Evolutionary conservation across 1,140 invertebrate species (phyloP), one percentile per base, ranked within the genome.

Genomic region (Caerostris darwini): DNA sequence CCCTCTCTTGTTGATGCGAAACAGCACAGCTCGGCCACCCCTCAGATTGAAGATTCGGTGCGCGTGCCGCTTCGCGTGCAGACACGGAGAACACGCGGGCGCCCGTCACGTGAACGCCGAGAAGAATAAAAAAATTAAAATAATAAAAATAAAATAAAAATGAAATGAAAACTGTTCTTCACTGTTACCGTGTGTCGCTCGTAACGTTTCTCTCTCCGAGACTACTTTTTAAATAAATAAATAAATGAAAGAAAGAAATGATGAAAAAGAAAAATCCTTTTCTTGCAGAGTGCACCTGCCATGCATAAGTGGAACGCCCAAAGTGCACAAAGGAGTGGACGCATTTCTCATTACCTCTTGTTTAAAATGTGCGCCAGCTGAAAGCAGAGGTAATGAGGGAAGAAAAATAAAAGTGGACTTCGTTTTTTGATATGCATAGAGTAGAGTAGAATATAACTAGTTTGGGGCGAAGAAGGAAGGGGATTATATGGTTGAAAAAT

Each of bases 61-160:
- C 64, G 64, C 69, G 88, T 90, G 88, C 67, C 64, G 19, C 14
- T 77, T 90, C 64, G 88, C 88, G 88, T 90, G 88, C 64, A 90
- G 61, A 90, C 88, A 71, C 50, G 17, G 19, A 57, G 56, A 57
- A 85, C 82, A 34, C 82, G 82, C 19, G 71, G 34, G 8, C 14
- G 10, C 54, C 7, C 82, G 53, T 85, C 82, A 77, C 69, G 82
- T 56, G 82, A 85, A 19, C 54, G 53, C 56, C 14, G 6, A 17
- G 14, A 85, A 85, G 5, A 67, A 67, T 64, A 5, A n/a, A 67
- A n/a, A 67, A 7, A 34, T 34, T 34, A 34, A 34, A 34, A 34
- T 34, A 34, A 34, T 34, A 34, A 34, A 34, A 34, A 34, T 34
- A 34, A 34, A 34, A 34, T 34, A 2, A 34, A 34, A n/a, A n/a